Percentiles rank a stretch among this genome's conserved stretches.
Evolutionary conservation across 2,797 vertebrate genomes (phyloP).

Genomic region (Catamblyrhynchus diadema): DNA sequence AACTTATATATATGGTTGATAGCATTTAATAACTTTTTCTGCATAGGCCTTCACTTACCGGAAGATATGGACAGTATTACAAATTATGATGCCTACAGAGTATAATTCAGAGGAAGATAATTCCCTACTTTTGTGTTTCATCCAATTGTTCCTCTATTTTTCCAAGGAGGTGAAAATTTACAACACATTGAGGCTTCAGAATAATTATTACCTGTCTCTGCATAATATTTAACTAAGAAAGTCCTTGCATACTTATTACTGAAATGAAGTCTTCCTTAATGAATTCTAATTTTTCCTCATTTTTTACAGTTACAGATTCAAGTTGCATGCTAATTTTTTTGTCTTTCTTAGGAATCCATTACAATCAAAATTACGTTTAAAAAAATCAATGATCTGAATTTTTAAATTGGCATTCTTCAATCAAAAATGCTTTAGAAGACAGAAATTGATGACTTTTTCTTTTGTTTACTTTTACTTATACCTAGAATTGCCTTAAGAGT

Average conservation of each 20-base stretch:
- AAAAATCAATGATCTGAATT: neutral
- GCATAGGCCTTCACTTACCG: constrained; percentile 5
- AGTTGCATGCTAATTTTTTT: neutral
- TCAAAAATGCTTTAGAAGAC: neutral
- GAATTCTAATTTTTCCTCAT: neutral
- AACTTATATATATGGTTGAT: neutral
- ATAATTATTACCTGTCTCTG: neutral
- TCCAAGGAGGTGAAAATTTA: neutral
- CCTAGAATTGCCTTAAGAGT: neutral
- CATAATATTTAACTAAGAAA: neutral
- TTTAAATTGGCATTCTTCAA: neutral
- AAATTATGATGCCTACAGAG: neutral
- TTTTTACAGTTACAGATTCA: neutral
- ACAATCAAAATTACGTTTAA: neutral
- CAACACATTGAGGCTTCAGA: neutral
- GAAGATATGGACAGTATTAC: neutral
- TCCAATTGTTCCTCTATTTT: neutral
- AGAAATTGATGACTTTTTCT: neutral
- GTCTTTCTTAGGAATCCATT: neutral
- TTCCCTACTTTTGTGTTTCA: neutral
- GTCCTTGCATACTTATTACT: neutral
- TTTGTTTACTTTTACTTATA: neutral
- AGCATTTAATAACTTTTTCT: constrained; percentile 15
- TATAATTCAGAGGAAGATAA: constrained; percentile 16
- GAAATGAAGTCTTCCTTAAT: neutral